Base-by-base conservation (phyloP, 2,888 invertebrate genomes). In the Ormyrus thymus region DNA sequence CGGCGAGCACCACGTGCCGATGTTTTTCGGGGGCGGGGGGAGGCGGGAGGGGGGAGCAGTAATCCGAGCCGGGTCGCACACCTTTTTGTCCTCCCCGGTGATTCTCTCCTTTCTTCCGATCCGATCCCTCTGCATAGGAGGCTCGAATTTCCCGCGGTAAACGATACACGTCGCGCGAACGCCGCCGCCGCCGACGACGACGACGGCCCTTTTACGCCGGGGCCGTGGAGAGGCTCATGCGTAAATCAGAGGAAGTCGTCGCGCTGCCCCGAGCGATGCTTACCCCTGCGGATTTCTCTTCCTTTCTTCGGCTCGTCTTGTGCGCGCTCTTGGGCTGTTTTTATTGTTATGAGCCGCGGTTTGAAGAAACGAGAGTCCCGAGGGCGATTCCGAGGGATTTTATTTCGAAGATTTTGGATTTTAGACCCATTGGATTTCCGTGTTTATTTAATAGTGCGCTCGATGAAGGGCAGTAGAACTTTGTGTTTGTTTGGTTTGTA, bases 121-220 rank as follows among this genome's bases (percentile, higher is more conserved):
- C 29, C 15, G 29, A 29, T n/a, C 62, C 1, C 15, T 7, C 50
- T 46, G 51, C 13, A 13, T 29, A 29, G 61, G 66, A 29, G 29
- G 71, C 80, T 80, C 77, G 74, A 74, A 74, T 80, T 80, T 74
- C 80, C 77, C 76, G 61, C 72, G 53, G 80, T 80, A 80, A 77
- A 74, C 74, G 80, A 77, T 80, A 80, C 77, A 48, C 77, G 80
- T 76, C 66, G 71, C 66, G 75, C 71, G 75, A 65, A 46, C 64
- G 65, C 56, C 69, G 69, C 69, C 53, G 62, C 59, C 50, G 29
- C 3, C 29, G 29, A 29, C 3, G 29, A 13, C 13, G 29, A 46
- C 15, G 51, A 48, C 9, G 48, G 43, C 71, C 7, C 76, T 53
- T n/a, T 45, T 29, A 4, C 29, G 29, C 29, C 29, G 29, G 29